Evolutionary conservation across 2,113 vertebrate genomes (phyloP), one percentile per base, ranked within the genome.

Genomic region (Aix galericulata): DNA sequence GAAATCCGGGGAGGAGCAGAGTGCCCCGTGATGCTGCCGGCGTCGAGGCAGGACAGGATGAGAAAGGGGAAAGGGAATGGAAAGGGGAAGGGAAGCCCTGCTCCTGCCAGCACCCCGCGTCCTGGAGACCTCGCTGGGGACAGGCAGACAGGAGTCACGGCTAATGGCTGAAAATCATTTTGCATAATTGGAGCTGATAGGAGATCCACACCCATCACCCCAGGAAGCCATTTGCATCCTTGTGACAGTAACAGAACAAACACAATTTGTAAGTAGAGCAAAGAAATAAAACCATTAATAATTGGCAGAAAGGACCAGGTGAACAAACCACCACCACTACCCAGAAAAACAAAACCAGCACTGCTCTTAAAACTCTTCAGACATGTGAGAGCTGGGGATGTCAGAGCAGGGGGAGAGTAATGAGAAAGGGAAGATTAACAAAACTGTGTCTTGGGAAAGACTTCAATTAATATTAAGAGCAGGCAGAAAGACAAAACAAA

Each of bases 381-480:
- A 68, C 48, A 86, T 11, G 15, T 1, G 1, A 86, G 29, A 75
- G 25, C 21, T 34, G 60, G 52, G 40, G 55, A 69, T 89, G 40
- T 6, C 1, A 1, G 31, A 58, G 55, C 34, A 3, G 4, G n/a
- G 32, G 36, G 11, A 60, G 42, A 23, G 55, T 71, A 75, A 64
- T 10, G 32, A 81, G 72, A 94, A 78, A 92, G 69, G 67, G 58
- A 92, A 88, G 84, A 91, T 96, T 93, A 96, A 86, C 74, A 91
- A 50, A 94, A 71, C 42, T 22, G 59, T 40, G 91, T 95, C 91
- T 90, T 82, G 91, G 94, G 96, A 94, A 86, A 90, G 69, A 36
- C 93, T 93, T 89, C 95, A 94, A 96, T 97, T 97, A 96, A 87
- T 96, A 97, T 80, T 82, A 93, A 89, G 34, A 92, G 73, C 46